These are phyloP conservation scores for Ibidorhyncha struthersii DNA, from an alignment of 2,113 vertebrate species.

Conservation along the genomic window DNA sequence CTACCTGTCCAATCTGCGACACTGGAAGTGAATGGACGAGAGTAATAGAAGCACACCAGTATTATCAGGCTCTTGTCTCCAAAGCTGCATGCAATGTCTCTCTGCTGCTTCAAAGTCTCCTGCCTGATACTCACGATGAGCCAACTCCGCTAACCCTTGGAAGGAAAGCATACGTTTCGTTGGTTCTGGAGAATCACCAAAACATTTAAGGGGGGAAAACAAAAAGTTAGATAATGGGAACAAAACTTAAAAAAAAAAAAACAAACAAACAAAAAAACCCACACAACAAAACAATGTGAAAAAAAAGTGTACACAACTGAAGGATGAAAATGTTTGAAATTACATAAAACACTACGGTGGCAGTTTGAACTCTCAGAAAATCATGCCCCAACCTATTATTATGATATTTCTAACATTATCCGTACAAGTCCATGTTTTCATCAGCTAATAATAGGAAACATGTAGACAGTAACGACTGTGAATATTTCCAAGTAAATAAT, in stretches of 20 bases:
- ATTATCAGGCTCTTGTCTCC: conserved; percentile 99
- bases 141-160: conserved; percentile 99
- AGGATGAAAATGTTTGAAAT: conserved; percentile 69
- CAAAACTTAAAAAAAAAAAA: conserved; percentile 60
- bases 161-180: conserved; percentile 99
- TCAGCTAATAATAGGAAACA: neutral
- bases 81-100: conserved; percentile 99
- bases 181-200: conserved; percentile 97
- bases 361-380: neutral
- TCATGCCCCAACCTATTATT: neutral
- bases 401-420: neutral
- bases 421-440: neutral
- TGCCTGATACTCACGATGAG: conserved; percentile 99
- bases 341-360: conserved; percentile 40
- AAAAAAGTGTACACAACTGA: conserved; percentile 52
- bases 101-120: conserved; percentile 99
- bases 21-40: conserved; percentile 99
- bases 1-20: conserved; percentile 98
- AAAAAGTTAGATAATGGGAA: conserved; percentile 95
- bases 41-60: conserved; percentile 96
- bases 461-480: neutral
- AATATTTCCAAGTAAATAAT: neutral
- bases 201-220: conserved; percentile 89
- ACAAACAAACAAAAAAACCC: conserved; percentile 40
- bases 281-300: conserved; percentile 60